A percentile compares a stretch with the other conserved stretches of the same genome.
These are phyloP conservation scores for Magallana gigas DNA, from an alignment of 1,140 invertebrate species.

Conservation along the genomic window DNA sequence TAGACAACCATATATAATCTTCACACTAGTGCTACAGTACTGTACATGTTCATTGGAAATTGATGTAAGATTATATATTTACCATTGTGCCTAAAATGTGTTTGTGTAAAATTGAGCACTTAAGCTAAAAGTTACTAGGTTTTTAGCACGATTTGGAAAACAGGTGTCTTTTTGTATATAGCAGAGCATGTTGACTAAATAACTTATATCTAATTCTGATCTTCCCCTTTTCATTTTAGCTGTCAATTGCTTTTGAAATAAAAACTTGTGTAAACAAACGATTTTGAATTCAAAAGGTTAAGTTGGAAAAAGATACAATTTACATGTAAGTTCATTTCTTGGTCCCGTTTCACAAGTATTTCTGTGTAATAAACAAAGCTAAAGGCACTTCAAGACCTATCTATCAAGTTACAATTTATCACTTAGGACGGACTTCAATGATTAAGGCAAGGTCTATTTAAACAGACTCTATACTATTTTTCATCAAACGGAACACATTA, in stretches of 20 bases:
- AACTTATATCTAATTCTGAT: not conserved
- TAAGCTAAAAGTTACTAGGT: too few relatives aligned
- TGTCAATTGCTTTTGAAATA: not conserved
- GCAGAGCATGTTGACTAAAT: too few relatives aligned
- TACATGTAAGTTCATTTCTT: constrained; percentile 2
- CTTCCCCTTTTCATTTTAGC: not conserved
- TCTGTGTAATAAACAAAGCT: not conserved
- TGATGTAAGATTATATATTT: too few relatives aligned
- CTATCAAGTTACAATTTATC: constrained; percentile 14
- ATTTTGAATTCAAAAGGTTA: not conserved
- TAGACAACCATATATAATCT: too few relatives aligned
- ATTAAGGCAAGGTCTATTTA: not conserved
- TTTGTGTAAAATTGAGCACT: too few relatives aligned
- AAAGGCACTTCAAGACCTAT: not conserved
- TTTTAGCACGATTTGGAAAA: too few relatives aligned
- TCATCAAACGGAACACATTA: constrained; percentile 30
- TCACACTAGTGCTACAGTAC: too few relatives aligned
- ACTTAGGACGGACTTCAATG: not conserved
- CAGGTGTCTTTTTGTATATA: too few relatives aligned
- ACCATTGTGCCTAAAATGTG: too few relatives aligned
- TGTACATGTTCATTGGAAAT: too few relatives aligned
- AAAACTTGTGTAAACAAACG: not conserved
- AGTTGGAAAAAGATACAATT: not conserved
- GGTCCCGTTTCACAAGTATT: not conserved
- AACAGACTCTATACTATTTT: not conserved